Conservation (phyloP, 1,140 invertebrate genomes). For the Nixonia krombeini region DNA sequence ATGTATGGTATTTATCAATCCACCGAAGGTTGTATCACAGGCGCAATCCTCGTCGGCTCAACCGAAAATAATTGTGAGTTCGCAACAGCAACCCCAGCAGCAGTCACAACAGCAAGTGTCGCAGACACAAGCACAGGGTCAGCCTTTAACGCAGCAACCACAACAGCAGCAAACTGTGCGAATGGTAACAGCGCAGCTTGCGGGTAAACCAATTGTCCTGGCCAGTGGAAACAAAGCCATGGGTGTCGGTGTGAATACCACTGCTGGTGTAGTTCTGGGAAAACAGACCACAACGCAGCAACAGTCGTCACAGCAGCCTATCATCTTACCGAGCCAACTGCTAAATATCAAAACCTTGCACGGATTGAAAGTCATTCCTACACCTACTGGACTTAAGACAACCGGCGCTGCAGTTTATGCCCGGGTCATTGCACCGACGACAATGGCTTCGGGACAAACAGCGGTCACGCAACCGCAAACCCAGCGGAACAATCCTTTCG, state of each 20-base stretch:
- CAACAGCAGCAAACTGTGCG: slow-evolving; percentile 66
- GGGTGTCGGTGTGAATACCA: slow-evolving; percentile 56
- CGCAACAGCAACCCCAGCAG: slow-evolving; percentile 55
- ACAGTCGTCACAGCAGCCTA: slow-evolving; percentile 69
- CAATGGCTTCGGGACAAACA: slow-evolving; percentile 58
- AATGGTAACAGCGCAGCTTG: slow-evolving; percentile 75
- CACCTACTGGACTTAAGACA: slow-evolving; percentile 66
- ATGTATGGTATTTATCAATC: no score
- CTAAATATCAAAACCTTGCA: slow-evolving; percentile 80
- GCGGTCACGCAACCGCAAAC: slow-evolving; percentile 50
- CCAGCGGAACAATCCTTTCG: slow-evolving; percentile 59
- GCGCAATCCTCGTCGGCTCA: slow-evolving; percentile 60
- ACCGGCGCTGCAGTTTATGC: slow-evolving; percentile 66
- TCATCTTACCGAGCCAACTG: slow-evolving; percentile 77
- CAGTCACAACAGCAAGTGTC: no score
- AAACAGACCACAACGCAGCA: slow-evolving; percentile 50
- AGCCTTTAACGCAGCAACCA: slow-evolving; percentile 42
- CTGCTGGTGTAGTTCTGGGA: slow-evolving; percentile 58
- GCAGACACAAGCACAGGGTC: slow-evolving; percentile 42
- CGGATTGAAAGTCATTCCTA: slow-evolving; percentile 79
- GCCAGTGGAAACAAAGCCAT: slow-evolving; percentile 73
- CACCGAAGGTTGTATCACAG: slow-evolving; percentile 67
- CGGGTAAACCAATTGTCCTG: slow-evolving; percentile 77
- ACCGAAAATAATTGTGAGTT: slow-evolving; percentile 66
- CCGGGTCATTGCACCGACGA: slow-evolving; percentile 65